Conservation (phyloP, 2,888 invertebrate genomes). For the Noctua comes region DNA sequence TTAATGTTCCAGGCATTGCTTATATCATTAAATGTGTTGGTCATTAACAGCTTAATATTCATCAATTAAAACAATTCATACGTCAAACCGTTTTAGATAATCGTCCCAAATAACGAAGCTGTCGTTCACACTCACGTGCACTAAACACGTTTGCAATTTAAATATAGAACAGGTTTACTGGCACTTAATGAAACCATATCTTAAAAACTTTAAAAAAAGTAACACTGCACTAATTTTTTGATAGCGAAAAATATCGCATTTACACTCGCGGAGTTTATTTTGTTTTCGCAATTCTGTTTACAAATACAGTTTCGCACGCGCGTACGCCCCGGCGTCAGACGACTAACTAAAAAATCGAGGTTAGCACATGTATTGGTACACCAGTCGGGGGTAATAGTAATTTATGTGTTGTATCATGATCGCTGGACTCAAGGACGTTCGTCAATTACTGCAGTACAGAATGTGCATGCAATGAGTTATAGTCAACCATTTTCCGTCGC, state of each 20-base stretch:
- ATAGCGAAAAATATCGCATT: background rate
- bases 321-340: constrained; percentile 34
- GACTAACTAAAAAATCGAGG: constrained; percentile 56
- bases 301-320: constrained; percentile 34
- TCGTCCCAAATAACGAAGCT: constrained; percentile 4
- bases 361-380: constrained; percentile 43
- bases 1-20: background rate
- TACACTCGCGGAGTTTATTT: constrained; percentile 29
- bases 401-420: constrained; percentile 36
- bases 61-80: constrained; percentile 25
- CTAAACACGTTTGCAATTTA: constrained; percentile 19
- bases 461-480: constrained; percentile 17
- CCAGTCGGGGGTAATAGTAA: constrained; percentile 36
- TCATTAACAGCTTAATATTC: constrained; percentile 19
- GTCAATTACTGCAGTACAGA: constrained; percentile 22
- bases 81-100: constrained; percentile 6
- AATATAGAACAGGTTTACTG: constrained; percentile 11
- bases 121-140: constrained; percentile 13
- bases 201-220: background rate
- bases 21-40: background rate
- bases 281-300: constrained; percentile 48
- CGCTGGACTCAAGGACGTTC: constrained; percentile 28
- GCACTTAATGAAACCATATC: constrained; percentile 31
- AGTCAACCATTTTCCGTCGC: background rate
- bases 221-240: constrained; percentile 22